Evolutionary conservation across 2,888 invertebrate genomes (phyloP).

Genomic region (Tuta absoluta): DNA sequence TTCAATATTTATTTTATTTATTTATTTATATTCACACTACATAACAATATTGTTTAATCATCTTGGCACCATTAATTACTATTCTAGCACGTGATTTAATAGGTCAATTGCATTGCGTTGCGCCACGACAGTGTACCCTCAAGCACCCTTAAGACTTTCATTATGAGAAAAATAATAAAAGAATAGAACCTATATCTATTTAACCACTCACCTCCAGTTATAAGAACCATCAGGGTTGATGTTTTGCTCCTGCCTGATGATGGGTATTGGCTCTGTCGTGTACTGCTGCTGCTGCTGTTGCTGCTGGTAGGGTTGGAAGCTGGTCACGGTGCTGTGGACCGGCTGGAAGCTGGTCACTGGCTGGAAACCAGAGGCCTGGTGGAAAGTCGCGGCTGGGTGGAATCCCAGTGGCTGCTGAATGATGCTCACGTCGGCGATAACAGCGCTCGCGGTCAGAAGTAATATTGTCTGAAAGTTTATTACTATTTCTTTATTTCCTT

Average conservation of each 20-base stretch:
- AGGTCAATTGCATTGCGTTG: too few relatives aligned
- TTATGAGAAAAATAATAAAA: neutral
- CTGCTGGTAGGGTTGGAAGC: conserved; percentile 57
- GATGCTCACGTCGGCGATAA: conserved; percentile 4
- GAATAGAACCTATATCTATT: neutral
- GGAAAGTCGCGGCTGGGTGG: too few relatives aligned
- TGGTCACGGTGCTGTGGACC: conserved; percentile 29
- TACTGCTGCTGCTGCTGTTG: conserved; percentile 59
- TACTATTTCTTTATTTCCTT: neutral
- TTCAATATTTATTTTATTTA: too few relatives aligned
- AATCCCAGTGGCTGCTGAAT: too few relatives aligned
- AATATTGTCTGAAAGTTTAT: neutral
- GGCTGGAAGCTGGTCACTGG: conserved; percentile 12
- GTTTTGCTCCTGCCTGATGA: conserved; percentile 84
- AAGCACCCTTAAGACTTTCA: neutral
- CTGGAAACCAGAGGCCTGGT: too few relatives aligned
- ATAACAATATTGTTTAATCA: too few relatives aligned
- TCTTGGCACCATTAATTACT: too few relatives aligned
- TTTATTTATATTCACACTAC: too few relatives aligned
- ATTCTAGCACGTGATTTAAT: too few relatives aligned
- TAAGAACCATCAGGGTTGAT: conserved; percentile 86
- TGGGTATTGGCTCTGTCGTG: conserved; percentile 83
- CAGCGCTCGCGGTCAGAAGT: neutral
- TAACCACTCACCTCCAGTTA: conserved; percentile 69
- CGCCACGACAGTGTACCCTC: too few relatives aligned